Base-by-base conservation (phyloP, 2,888 invertebrate genomes). In the Apamea monoglypha region DNA sequence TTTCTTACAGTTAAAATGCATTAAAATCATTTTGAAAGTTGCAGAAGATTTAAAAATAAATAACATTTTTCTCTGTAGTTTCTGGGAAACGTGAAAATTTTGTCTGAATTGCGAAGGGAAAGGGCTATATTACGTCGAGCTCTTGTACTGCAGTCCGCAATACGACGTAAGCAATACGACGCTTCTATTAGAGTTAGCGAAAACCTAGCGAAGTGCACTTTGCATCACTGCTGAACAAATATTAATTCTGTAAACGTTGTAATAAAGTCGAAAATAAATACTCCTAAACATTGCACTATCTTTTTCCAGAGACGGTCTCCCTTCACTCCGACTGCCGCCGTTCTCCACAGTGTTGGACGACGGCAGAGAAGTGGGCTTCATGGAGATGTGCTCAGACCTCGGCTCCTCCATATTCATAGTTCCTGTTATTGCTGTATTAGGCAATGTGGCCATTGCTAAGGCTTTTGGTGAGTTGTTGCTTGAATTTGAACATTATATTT, bases 391-490 rank as follows among this genome's bases (percentile, higher is more conserved):
- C 79, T 97, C 98, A 40, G 98, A 98, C 92, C 97, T 99, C 78
- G 99, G 99, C 8, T 98, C 98, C 0, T 99, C 99, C 0, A 98
- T 99, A 84, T 96, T 98, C 50, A 97, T 99, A 74, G 98, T 99
- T 16, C 99, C 99, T 3, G 97, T 99, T 56, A 98, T 99, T 87
- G 99, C 98, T 0, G 98, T 99, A 1, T 96, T 99, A 70, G 99
- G 99, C 84, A 99, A 99, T 92, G 99, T 99, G 1, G 99, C 99
- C 18, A 99, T 99, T 87, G 99, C 99, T 8, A 99, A 99, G 95
- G 99, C 99, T 56, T 99, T 99, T 93, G 98, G 98, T 98, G 94
- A 97, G 97, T 95, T 47, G 25, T 1, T 21, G 67, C 36, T 53
- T 10, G 44, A 63, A 29, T 32, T 12, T 36, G 2, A 75, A 50